These are phyloP conservation scores for Coleophora flavipennella DNA, from an alignment of 2,888 invertebrate genomes.

Conservation along the genomic window DNA sequence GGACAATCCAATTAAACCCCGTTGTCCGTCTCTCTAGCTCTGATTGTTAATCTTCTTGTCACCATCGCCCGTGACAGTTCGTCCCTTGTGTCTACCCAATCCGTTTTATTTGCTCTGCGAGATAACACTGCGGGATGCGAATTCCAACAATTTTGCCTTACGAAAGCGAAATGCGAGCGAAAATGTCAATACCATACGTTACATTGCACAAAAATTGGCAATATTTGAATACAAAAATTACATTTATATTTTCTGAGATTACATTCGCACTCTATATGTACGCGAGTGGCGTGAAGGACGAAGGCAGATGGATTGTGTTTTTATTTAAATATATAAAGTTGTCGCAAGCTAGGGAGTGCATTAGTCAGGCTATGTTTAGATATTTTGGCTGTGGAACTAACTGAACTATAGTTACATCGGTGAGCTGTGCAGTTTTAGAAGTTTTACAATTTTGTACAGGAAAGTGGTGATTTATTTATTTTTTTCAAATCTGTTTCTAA, in stretches of 20 bases:
- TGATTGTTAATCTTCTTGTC: slow-evolving; percentile 13
- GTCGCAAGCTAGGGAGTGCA: not conserved
- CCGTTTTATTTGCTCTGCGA: slow-evolving; percentile 4
- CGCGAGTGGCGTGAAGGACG: slow-evolving; percentile 14
- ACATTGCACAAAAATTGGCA: not conserved
- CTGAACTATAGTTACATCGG: no score
- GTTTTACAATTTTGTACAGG: no score
- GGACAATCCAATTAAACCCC: slow-evolving; percentile 20
- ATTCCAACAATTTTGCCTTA: not conserved
- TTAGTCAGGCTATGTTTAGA: not conserved
- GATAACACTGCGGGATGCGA: slow-evolving; percentile 1
- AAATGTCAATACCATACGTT: slow-evolving; percentile 1
- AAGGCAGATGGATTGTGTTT: slow-evolving; percentile 19
- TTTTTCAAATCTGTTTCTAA: no score
- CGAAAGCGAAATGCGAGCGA: slow-evolving; percentile 1
- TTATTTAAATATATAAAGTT: slow-evolving; percentile 3
- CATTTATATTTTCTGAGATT: slow-evolving; percentile 3
- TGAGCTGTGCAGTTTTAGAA: no score
- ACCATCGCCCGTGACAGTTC: slow-evolving; percentile 12
- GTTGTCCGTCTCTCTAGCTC: slow-evolving; percentile 9
- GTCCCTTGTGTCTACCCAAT: slow-evolving; percentile 4
- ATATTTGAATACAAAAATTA: slow-evolving; percentile 3
- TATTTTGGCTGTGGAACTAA: slow-evolving; percentile 15
- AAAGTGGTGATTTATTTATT: no score
- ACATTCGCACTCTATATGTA: no score